Evolutionary conservation across 2,797 vertebrate species (phyloP).

Genomic region (Philypnodon macrostomus): DNA sequence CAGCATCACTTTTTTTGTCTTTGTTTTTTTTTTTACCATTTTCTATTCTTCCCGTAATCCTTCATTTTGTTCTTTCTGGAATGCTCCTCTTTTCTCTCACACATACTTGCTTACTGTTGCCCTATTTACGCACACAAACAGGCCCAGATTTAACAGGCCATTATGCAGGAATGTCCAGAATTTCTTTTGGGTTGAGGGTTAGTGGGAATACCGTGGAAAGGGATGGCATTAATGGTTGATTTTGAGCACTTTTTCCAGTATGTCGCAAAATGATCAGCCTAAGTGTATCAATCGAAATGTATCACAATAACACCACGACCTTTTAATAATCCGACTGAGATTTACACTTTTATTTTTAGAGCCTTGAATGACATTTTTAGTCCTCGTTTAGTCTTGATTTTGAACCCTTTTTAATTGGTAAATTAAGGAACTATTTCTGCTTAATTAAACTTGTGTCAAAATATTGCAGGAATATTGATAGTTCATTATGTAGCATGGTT

Average conservation of each 20-base stretch:
- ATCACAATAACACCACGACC: no score
- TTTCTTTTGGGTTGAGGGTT: conserved; percentile 86
- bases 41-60: conserved; percentile 14
- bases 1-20: conserved; percentile 1
- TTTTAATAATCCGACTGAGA: no score
- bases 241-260: neutral
- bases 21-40: neutral
- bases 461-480: no score
- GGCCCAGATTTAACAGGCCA: conserved; percentile 56
- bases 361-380: no score
- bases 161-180: conserved; percentile 96
- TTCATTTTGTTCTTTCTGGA: conserved; percentile 30
- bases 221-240: neutral
- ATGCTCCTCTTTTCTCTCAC: conserved; percentile 36
- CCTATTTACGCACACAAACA: conserved; percentile 49
- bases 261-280: neutral
- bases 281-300: no score
- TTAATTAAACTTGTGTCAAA: no score
- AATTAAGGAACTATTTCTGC: no score
- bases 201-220: conserved; percentile 77
- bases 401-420: no score
- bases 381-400: no score
- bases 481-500: no score
- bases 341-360: no score
- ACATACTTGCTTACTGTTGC: conserved; percentile 45